Evolutionary conservation across 2,797 vertebrate genomes (phyloP).

Genomic region (Gastrophryne carolinensis): DNA sequence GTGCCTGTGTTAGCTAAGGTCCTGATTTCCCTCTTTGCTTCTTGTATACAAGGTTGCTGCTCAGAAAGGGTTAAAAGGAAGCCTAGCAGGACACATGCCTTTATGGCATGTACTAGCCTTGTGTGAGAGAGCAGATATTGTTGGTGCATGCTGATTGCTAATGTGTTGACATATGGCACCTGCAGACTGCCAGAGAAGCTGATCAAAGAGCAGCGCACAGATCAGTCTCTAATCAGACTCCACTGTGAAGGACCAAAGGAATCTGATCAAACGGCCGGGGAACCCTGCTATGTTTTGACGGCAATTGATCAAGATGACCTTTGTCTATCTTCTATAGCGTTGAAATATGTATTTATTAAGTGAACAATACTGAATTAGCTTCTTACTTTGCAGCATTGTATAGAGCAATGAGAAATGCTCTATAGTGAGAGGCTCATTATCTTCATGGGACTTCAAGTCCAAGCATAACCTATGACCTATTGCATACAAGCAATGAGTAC

Average conservation of each 20-base stretch:
- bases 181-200: conserved; percentile 62
- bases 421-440: too few species aligned
- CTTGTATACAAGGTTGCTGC: not conserved
- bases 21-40: not conserved
- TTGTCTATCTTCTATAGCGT: conserved; percentile 56
- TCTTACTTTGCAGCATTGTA: not conserved
- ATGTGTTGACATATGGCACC: conserved; percentile 71
- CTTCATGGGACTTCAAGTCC: conserved; percentile 3
- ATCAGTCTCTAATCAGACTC: conserved; percentile 67
- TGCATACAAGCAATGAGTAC: too few species aligned
- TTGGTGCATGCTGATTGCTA: conserved; percentile 59
- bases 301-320: conserved; percentile 64
- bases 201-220: conserved; percentile 69
- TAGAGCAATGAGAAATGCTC: too few species aligned
- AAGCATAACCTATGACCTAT: not conserved
- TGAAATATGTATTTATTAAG: conserved; percentile 57
- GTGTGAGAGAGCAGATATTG: conserved; percentile 49
- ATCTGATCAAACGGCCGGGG: conserved; percentile 69
- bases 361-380: not conserved
- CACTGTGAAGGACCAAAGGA: conserved; percentile 59
- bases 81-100: conserved; percentile 13
- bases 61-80: conserved; percentile 12
- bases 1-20: not conserved
- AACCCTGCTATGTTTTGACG: conserved; percentile 58
- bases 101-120: conserved; percentile 34